These are phyloP conservation scores for Tortricodes alternella DNA, from an alignment of 2,888 invertebrate species.

Conservation along the genomic window DNA sequence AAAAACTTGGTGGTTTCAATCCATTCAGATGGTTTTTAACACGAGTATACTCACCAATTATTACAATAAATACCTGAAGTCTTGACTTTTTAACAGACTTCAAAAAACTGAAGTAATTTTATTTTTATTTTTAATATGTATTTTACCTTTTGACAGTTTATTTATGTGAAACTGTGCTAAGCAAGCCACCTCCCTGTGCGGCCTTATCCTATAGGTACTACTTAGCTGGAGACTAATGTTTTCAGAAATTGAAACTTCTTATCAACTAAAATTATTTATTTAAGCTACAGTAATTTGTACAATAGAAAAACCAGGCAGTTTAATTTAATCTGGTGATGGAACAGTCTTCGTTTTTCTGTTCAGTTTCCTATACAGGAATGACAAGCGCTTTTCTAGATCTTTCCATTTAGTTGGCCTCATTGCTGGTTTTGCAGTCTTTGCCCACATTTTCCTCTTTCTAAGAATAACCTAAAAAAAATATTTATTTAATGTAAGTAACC, in stretches of 20 bases:
- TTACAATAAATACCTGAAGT: too few relatives aligned
- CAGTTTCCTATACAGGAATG: conserved; percentile 88
- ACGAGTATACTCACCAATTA: not conserved
- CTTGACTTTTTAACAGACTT: too few relatives aligned
- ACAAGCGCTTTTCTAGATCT: conserved; percentile 87
- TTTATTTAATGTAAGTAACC: not conserved
- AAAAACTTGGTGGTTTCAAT: not conserved
- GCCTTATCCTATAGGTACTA: too few relatives aligned
- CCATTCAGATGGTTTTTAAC: too few relatives aligned
- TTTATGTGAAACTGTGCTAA: too few relatives aligned
- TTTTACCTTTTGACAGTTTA: too few relatives aligned
- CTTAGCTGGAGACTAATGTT: too few relatives aligned
- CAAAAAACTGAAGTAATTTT: too few relatives aligned
- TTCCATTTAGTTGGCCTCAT: conserved; percentile 90
- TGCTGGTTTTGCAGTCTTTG: conserved; percentile 80
- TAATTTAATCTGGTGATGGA: conserved; percentile 60
- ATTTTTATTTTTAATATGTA: too few relatives aligned
- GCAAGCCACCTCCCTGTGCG: too few relatives aligned
- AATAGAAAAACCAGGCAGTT: not conserved
- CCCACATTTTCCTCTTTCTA: conserved; percentile 87
- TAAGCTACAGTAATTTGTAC: conserved; percentile 2
- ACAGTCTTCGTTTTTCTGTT: conserved; percentile 92
- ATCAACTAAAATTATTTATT: conserved; percentile 11
- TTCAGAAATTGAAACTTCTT: not conserved
- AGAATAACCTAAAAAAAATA: conserved; percentile 76